Evolutionary conservation across 2,113 vertebrate genomes (phyloP).

Genomic region (Antennarius striatus): DNA sequence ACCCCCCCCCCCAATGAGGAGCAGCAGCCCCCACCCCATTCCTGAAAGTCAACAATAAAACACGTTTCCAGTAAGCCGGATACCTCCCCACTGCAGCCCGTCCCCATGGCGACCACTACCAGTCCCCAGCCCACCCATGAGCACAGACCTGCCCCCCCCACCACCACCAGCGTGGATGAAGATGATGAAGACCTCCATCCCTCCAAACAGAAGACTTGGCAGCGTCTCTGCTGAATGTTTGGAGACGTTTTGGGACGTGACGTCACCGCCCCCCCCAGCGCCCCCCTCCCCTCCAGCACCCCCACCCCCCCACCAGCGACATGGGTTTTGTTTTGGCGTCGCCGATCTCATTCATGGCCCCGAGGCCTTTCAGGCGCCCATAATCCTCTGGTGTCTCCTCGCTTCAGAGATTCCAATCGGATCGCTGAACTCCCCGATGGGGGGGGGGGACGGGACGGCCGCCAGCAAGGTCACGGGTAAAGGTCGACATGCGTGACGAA

Average conservation of each 20-base stretch:
- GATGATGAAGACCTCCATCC: constrained; percentile 11
- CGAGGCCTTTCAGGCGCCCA: constrained; percentile 50
- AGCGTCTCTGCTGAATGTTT: constrained; percentile 12
- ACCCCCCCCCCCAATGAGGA: background rate
- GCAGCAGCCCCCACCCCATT: constrained; percentile 50
- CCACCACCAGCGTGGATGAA: constrained; percentile 42
- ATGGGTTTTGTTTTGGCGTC: constrained; percentile 64
- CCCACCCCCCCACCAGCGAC: constrained; percentile 25
- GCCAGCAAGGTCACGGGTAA: constrained; percentile 47
- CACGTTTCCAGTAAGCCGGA: constrained; percentile 81
- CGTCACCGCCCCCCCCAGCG: constrained; percentile 42
- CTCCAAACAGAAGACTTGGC: constrained; percentile 21
- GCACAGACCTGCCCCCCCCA: background rate
- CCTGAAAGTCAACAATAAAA: constrained; percentile 81
- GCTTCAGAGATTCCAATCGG: no score
- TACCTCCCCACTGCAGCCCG: constrained; percentile 68
- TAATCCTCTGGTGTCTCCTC: constrained; percentile 56
- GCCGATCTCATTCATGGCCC: constrained; percentile 64
- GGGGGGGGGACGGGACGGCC: constrained; percentile 34
- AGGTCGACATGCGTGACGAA: constrained; percentile 16
- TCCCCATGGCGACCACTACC: constrained; percentile 76
- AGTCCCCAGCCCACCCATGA: constrained; percentile 72
- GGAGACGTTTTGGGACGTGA: constrained; percentile 25
- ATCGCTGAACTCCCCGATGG: constrained; percentile 7
- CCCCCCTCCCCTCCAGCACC: background rate